A percentile compares a stretch with the other conserved stretches of the same genome.
Evolutionary conservation across 1,140 invertebrate genomes (phyloP).

Genomic region (Lucilia sericata): DNA sequence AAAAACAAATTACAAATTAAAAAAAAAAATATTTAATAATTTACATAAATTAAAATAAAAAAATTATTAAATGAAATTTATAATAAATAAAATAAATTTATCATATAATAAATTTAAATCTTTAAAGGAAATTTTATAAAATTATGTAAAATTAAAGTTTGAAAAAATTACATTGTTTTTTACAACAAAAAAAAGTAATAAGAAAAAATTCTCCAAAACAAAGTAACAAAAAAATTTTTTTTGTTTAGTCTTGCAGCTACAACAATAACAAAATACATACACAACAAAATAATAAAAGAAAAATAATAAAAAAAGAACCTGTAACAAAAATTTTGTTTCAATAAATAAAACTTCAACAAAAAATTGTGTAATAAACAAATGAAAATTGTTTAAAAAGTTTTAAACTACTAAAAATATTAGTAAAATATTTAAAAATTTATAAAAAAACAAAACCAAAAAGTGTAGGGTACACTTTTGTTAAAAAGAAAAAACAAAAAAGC

Average conservation of each 20-base stretch:
- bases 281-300: slow-evolving; percentile 5
- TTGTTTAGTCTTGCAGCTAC: slow-evolving; percentile 29
- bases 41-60: slow-evolving; percentile 30
- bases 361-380: slow-evolving; percentile 51
- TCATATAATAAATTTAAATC: neutral
- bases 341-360: neutral
- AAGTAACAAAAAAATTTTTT: slow-evolving; percentile 25
- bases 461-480: slow-evolving; percentile 2
- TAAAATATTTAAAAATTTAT: slow-evolving; percentile 45
- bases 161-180: slow-evolving; percentile 21
- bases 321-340: neutral
- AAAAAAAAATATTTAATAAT: slow-evolving; percentile 30
- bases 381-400: slow-evolving; percentile 26
- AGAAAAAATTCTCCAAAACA: slow-evolving; percentile 46
- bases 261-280: neutral
- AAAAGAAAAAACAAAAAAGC: slow-evolving; percentile 28
- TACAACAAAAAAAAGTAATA: slow-evolving; percentile 11
- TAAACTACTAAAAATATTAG: slow-evolving; percentile 51
- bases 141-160: slow-evolving; percentile 8
- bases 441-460: slow-evolving; percentile 40
- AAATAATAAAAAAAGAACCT: slow-evolving; percentile 38
- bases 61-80: neutral
- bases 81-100: slow-evolving; percentile 5
- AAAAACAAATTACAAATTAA: slow-evolving; percentile 37
- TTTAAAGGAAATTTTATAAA: slow-evolving; percentile 24